Base-by-base conservation (phyloP, 1,140 invertebrate species). In the Condylostylus longicornis region DNA sequence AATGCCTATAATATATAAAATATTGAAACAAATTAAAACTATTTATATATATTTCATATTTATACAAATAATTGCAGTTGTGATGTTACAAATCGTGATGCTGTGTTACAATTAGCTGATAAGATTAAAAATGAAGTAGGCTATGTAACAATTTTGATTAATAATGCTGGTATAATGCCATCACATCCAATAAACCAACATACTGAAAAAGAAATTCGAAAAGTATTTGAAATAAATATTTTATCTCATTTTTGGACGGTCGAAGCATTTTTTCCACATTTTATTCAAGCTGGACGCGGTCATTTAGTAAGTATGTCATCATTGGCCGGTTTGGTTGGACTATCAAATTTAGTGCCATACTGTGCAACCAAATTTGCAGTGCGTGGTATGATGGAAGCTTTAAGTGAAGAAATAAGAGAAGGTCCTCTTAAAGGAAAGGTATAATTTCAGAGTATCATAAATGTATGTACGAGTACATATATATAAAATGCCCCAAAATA, bases 301-400 rank as follows among this genome's bases (percentile, higher is more conserved):
- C 83, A 88, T 48, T 68, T 89, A n/a, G 77, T 89, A 3, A 69
- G 72, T 0, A 56, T 88, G 33, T 81, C 79, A 1, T 87, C 83
- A 0, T 75, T 83, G 50, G 81, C 82, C 10, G 83, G 83, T 2
- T 38, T 82, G 3, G 49, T 77, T 36, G 82, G 81, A 2, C 44
- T 78, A 0, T 47, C 66, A 0, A 82, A 87, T 56, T 47, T 86
- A 32, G 79, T 82, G 4, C 81, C 82, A 0, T 87, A 87, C 58
- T 82, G 79, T 53, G 74, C 76, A 3, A 73, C 77, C 1, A 89
- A 89, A 51, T 84, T 72, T 46, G 83, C 81, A 2, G 78, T 84
- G 2, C 58, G 77, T 43, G 78, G 77, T 12, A 55, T 84, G 20
- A 80, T 83, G 76, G 79, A 85, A 46, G 66, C 76, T 0, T 37